Evolutionary conservation across 1,140 invertebrate genomes (phyloP).

Genomic region (Drosophila setifemur): DNA sequence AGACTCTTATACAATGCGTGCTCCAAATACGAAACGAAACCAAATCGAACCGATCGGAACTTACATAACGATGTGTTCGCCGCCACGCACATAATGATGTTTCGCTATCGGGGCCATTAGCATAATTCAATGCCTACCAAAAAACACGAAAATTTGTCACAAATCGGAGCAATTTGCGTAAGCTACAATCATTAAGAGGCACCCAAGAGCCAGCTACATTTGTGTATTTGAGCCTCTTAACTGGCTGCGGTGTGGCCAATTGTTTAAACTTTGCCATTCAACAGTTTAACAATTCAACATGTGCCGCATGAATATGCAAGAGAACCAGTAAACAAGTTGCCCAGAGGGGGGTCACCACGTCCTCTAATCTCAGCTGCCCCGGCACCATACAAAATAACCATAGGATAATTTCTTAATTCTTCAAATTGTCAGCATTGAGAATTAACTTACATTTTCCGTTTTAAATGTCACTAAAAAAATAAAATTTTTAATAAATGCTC

Average conservation of each 20-base stretch:
- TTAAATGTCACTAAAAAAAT: neutral
- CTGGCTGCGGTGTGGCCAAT: too few relatives aligned
- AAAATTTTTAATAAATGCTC: neutral
- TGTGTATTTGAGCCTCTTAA: too few relatives aligned
- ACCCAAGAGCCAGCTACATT: neutral
- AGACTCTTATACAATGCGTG: conserved; percentile 56
- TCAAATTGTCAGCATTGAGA: too few relatives aligned
- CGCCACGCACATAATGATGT: conserved; percentile 62
- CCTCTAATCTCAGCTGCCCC: neutral
- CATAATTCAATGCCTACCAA: conserved; percentile 60
- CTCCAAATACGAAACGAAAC: conserved; percentile 28
- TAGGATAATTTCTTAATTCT: too few relatives aligned
- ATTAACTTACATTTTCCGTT: too few relatives aligned
- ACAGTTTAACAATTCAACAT: conserved; percentile 11
- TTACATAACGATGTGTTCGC: conserved; percentile 40
- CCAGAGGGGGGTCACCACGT: neutral
- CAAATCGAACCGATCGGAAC: conserved; percentile 1
- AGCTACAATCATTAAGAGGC: conserved; percentile 13
- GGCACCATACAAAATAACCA: neutral
- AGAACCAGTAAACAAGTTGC: conserved; percentile 32
- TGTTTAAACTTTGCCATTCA: conserved; percentile 70
- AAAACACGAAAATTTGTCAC: conserved; percentile 41
- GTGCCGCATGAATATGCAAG: conserved; percentile 40
- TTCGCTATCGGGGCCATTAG: conserved; percentile 56
- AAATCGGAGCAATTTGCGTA: conserved; percentile 64